A percentile compares a stretch with the other conserved stretches of the same genome.
phyloP scores from a whole-genome alignment of 1,140 invertebrate genomes.

The Druon quercuslanigerum region DNA sequence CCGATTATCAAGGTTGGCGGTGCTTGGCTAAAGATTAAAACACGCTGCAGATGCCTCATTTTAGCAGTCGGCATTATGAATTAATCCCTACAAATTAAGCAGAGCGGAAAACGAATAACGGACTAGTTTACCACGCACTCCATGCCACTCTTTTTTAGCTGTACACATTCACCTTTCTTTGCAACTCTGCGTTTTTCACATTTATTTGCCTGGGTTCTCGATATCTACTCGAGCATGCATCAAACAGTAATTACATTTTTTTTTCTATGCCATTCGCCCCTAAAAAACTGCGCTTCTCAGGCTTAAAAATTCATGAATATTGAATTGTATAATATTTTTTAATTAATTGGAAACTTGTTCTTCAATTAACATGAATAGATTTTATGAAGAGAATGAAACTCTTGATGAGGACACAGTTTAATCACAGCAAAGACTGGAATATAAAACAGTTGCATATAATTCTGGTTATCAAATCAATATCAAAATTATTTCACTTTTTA shows the following conservation, averaged over 20 bases:
- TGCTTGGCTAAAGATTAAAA: conserved; percentile 21
- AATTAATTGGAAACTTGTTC: too few relatives aligned
- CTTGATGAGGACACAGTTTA: too few relatives aligned
- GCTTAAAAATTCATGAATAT: too few relatives aligned
- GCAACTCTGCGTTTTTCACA: not conserved
- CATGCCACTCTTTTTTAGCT: not conserved
- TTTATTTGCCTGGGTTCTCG: not conserved
- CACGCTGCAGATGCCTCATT: conserved; percentile 12
- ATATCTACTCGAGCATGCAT: not conserved
- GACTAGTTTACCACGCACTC: conserved; percentile 10
- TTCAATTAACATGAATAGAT: too few relatives aligned
- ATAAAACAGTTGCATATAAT: too few relatives aligned
- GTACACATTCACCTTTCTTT: not conserved
- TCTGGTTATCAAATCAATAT: too few relatives aligned
- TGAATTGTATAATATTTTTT: too few relatives aligned
- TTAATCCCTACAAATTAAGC: conserved; percentile 18
- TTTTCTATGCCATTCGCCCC: too few relatives aligned
- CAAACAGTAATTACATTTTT: not conserved
- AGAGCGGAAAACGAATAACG: conserved; percentile 10
- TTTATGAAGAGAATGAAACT: too few relatives aligned
- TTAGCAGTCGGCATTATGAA: not conserved
- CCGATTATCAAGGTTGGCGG: conserved; percentile 2
- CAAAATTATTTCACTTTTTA: too few relatives aligned
- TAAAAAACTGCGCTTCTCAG: too few relatives aligned
- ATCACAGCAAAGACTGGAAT: too few relatives aligned